A percentile compares a stretch with the other conserved stretches of the same genome.
phyloP scores from a whole-genome alignment of 2,797 vertebrate genomes.

The Cossypha caffra region DNA sequence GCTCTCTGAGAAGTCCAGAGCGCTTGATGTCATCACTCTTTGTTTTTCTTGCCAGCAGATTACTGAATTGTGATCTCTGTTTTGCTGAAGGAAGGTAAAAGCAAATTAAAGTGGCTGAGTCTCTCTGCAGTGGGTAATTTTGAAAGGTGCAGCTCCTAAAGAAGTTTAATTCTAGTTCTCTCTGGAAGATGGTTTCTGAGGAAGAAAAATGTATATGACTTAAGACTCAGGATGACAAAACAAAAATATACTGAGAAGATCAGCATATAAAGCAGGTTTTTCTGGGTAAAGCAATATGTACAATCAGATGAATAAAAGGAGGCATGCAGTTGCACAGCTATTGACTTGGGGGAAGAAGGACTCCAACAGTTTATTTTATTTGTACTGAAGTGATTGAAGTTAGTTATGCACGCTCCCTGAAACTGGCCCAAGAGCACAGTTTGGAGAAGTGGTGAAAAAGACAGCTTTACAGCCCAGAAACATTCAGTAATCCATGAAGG shows the following conservation, averaged over 20 bases:
- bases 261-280: background rate
- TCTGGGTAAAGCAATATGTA: background rate
- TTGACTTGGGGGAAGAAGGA: background rate
- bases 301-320: background rate
- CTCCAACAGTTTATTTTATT: background rate
- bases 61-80: conserved; percentile 39
- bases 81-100: conserved; percentile 38
- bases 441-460: background rate
- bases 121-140: conserved; percentile 8
- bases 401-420: background rate
- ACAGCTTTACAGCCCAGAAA: background rate
- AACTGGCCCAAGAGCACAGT: background rate
- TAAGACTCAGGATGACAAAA: background rate
- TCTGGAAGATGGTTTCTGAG: background rate
- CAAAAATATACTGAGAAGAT: background rate
- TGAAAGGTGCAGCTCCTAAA: conserved; percentile 3
- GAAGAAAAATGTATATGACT: background rate
- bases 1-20: conserved; percentile 8
- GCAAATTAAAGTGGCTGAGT: background rate
- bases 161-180: background rate
- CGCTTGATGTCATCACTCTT: conserved; percentile 10
- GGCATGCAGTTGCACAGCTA: background rate
- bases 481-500: background rate
- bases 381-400: background rate
- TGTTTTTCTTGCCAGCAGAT: conserved; percentile 30